Evolutionary conservation across 2,888 invertebrate species (phyloP).

Genomic region (Dioctria linearis): DNA sequence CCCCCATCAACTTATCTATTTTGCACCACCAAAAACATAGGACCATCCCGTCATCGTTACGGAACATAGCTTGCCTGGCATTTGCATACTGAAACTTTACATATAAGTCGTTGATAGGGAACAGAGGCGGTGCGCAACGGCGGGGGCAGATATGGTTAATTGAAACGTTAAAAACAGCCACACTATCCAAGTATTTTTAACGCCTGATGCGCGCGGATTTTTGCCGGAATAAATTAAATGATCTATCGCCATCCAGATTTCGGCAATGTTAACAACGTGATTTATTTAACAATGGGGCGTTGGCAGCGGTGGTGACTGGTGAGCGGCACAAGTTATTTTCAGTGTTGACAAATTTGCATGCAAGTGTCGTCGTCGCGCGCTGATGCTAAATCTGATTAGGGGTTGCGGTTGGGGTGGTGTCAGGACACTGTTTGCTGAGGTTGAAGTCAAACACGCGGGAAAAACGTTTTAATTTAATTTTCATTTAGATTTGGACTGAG

Average conservation of each 20-base stretch:
- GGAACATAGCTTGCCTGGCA: slow-evolving; percentile 20
- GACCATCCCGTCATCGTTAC: slow-evolving; percentile 1
- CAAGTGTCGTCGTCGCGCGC: slow-evolving; percentile 30
- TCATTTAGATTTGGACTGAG: slow-evolving; percentile 3
- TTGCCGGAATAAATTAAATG: slow-evolving; percentile 48
- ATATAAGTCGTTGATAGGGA: slow-evolving; percentile 13
- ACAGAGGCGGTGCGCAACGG: slow-evolving; percentile 16
- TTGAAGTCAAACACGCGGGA: slow-evolving; percentile 14
- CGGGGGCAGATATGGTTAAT: neutral
- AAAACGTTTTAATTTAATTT: slow-evolving; percentile 38
- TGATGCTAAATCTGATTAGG: slow-evolving; percentile 36
- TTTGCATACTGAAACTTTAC: slow-evolving; percentile 3
- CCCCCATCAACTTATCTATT: neutral
- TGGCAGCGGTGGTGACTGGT: neutral
- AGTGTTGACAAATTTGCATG: slow-evolving; percentile 53
- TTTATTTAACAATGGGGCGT: slow-evolving; percentile 48
- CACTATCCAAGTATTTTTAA: slow-evolving; percentile 47
- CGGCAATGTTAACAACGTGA: slow-evolving; percentile 34
- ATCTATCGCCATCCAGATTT: slow-evolving; percentile 12
- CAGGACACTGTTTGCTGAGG: slow-evolving; percentile 36
- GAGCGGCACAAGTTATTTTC: slow-evolving; percentile 38
- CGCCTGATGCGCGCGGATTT: slow-evolving; percentile 43
- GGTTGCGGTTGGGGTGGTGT: slow-evolving; percentile 25
- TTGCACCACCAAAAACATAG: no score
- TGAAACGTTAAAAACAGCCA: slow-evolving; percentile 47